These are phyloP conservation scores for Tragelaphus scriptus DNA, from an alignment of 2,113 vertebrate genomes.

Conservation along the genomic window DNA sequence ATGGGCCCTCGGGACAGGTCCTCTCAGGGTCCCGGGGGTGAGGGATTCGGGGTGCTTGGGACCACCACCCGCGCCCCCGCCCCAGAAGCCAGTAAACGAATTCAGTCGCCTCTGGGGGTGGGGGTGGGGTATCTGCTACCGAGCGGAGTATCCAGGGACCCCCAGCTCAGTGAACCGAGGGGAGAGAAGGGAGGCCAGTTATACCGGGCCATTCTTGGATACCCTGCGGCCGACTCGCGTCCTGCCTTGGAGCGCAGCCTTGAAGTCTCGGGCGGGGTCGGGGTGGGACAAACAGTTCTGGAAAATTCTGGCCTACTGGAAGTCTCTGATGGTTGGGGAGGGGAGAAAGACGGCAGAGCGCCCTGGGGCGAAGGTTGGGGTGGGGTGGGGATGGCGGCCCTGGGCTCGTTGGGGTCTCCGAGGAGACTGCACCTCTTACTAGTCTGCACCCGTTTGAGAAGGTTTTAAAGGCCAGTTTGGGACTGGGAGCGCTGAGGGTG, in stretches of 20 bases:
- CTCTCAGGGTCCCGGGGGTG: not conserved
- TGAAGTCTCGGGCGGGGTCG: not conserved
- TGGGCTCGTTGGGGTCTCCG: not conserved
- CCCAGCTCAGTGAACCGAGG: not conserved
- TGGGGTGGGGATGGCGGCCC: not conserved
- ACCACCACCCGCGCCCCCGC: not conserved
- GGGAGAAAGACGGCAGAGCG: not conserved
- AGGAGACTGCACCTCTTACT: not conserved
- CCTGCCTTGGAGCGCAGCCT: not conserved
- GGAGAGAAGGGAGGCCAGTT: not conserved
- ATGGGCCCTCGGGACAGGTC: not conserved
- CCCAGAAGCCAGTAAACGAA: not conserved
- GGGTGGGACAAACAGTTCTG: not conserved
- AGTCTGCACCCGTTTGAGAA: not conserved
- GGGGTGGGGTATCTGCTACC: not conserved
- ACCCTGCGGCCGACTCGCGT: accelerated
- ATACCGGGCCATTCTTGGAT: accelerated
- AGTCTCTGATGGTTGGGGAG: not conserved
- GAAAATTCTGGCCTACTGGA: not conserved
- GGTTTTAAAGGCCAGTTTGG: not conserved
- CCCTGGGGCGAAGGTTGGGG: not conserved
- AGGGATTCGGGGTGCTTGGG: not conserved
- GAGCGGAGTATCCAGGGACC: not conserved
- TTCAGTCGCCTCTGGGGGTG: not conserved
- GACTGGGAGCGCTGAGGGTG: not conserved